These are phyloP conservation scores for Sinelater perroti DNA, from an alignment of 2,888 invertebrate genomes.

Conservation along the genomic window DNA sequence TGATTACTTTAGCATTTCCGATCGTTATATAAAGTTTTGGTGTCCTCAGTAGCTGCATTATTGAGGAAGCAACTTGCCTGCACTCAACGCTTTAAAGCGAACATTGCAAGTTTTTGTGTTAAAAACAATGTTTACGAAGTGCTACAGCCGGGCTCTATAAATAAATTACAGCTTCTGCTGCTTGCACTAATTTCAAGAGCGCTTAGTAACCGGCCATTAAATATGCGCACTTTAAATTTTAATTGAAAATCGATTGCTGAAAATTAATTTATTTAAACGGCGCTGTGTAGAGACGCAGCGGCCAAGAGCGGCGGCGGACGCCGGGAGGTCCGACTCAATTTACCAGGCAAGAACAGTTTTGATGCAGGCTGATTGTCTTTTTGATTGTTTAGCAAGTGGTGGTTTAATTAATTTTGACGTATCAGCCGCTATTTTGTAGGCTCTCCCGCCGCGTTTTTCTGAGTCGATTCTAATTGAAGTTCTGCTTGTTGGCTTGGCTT, in stretches of 20 bases:
- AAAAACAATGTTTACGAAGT: too few relatives aligned
- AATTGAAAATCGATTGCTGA: constrained; percentile 29
- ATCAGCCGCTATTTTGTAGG: constrained; percentile 7
- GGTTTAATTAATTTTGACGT: constrained; percentile 33
- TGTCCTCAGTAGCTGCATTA: too few relatives aligned
- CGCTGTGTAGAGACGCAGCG: constrained; percentile 26
- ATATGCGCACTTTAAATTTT: constrained; percentile 19
- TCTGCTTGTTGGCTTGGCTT: constrained; percentile 7
- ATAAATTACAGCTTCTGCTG: too few relatives aligned
- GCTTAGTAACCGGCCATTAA: neutral
- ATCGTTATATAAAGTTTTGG: too few relatives aligned
- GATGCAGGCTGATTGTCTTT: constrained; percentile 34
- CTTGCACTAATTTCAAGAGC: neutral
- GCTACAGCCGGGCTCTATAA: too few relatives aligned
- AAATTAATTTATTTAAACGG: constrained; percentile 33
- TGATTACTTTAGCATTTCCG: too few relatives aligned
- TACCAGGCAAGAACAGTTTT: constrained; percentile 19
- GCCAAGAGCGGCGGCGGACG: constrained; percentile 29
- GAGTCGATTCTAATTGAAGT: constrained; percentile 9
- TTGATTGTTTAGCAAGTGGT: constrained; percentile 35
- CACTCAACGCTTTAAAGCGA: too few relatives aligned
- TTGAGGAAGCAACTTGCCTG: too few relatives aligned
- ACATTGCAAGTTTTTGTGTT: too few relatives aligned
- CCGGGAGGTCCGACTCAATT: constrained; percentile 32
- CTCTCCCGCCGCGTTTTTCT: constrained; percentile 1